These are phyloP conservation scores for Martes martes DNA, from an alignment of 2,113 vertebrate species.

Conservation along the genomic window DNA sequence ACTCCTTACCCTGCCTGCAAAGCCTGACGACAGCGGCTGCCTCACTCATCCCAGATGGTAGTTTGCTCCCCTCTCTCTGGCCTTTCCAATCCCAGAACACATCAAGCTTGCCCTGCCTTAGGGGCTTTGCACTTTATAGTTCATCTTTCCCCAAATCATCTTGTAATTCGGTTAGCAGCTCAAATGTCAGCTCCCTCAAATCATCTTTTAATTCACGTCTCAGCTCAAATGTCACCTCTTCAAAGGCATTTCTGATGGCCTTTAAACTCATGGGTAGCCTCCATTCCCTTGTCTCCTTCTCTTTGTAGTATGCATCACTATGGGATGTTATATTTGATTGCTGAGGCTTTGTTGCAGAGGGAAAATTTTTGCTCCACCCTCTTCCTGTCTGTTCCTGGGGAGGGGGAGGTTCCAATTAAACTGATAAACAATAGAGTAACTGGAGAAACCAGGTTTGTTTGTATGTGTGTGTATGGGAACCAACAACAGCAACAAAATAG, in stretches of 20 bases:
- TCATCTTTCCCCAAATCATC: not conserved
- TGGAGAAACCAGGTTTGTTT: not conserved
- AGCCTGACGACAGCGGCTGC: rapidly evolving
- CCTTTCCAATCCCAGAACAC: not conserved
- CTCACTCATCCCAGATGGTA: not conserved
- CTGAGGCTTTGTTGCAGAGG: not conserved
- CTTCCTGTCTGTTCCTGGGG: not conserved
- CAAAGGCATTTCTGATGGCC: not conserved
- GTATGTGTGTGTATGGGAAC: not conserved
- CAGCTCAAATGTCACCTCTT: not conserved
- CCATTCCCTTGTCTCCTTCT: not conserved
- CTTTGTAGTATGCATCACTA: not conserved
- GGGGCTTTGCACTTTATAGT: not conserved
- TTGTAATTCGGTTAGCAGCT: not conserved
- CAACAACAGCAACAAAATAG: not conserved
- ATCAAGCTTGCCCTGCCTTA: not conserved
- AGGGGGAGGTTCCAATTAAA: not conserved
- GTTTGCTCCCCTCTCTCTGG: not conserved
- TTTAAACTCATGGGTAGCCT: not conserved
- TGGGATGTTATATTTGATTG: not conserved
- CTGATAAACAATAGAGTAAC: not conserved
- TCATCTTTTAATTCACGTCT: not conserved
- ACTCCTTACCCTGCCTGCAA: not conserved
- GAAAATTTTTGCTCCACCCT: not conserved
- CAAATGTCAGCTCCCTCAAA: constrained; percentile 36